These are phyloP conservation scores for Hippocampus guttulatus DNA, from an alignment of 2,113 vertebrate genomes.

Conservation along the genomic window DNA sequence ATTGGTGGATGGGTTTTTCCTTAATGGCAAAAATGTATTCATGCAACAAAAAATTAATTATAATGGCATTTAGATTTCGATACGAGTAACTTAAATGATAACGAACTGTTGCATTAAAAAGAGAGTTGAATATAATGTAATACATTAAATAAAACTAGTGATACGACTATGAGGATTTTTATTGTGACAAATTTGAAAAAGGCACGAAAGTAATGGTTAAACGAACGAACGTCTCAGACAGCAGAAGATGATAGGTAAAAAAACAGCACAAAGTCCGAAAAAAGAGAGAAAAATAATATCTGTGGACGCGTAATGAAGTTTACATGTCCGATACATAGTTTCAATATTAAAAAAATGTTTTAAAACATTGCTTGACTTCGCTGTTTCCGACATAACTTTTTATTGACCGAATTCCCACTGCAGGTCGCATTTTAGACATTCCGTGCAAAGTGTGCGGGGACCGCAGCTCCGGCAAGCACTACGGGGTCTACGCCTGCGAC, in stretches of 20 bases:
- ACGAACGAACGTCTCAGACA: too few relatives aligned
- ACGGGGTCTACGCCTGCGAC: constrained; percentile 96
- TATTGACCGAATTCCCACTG: not conserved
- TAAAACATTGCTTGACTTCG: not conserved
- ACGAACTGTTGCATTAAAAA: too few relatives aligned
- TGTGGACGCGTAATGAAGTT: too few relatives aligned
- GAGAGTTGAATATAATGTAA: too few relatives aligned
- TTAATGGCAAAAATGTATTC: not conserved
- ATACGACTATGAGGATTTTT: not conserved
- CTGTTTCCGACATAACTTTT: not conserved
- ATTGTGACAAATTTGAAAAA: not conserved
- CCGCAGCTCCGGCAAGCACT: constrained; percentile 96
- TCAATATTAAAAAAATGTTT: not conserved
- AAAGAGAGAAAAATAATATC: too few relatives aligned
- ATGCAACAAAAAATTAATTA: not conserved
- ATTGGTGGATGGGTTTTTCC: not conserved
- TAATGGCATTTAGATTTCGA: not conserved
- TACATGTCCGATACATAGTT: too few relatives aligned
- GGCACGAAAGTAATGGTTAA: not conserved
- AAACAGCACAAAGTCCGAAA: too few relatives aligned
- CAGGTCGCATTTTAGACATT: constrained; percentile 98
- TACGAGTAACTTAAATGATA: too few relatives aligned
- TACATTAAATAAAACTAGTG: too few relatives aligned
- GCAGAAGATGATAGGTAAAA: too few relatives aligned
- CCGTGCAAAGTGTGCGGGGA: constrained; percentile 98